Evolutionary conservation across 2,888 invertebrate genomes (phyloP).

Genomic region (Resseliella maxima): DNA sequence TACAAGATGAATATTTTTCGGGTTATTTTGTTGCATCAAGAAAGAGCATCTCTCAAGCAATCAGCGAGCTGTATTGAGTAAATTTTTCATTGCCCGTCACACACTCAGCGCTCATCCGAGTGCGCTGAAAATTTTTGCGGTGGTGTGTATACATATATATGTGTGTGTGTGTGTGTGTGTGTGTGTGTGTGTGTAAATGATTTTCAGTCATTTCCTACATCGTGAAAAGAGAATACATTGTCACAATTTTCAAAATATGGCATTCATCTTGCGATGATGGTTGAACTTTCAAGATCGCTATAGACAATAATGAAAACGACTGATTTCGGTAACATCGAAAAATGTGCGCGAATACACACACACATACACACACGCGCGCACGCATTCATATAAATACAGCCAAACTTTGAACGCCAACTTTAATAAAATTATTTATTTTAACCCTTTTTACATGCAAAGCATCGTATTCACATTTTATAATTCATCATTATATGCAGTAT

Average conservation of each 20-base stretch:
- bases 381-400: neutral
- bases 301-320: conserved; percentile 39
- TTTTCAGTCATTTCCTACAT: too few species aligned
- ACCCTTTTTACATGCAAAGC: neutral
- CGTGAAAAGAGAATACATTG: neutral
- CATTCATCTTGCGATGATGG: neutral
- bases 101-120: neutral
- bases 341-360: too few species aligned
- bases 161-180: neutral
- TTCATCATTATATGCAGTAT: neutral
- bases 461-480: neutral
- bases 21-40: conserved; percentile 7
- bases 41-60: conserved; percentile 8
- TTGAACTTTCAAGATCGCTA: conserved; percentile 25
- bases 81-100: neutral
- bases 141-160: neutral
- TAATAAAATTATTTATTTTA: conserved; percentile 48
- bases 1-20: conserved; percentile 23
- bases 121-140: conserved; percentile 5
- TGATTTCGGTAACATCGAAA: conserved; percentile 34
- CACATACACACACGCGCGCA: too few species aligned
- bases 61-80: neutral
- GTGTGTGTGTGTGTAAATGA: neutral
- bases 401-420: neutral
- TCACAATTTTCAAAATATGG: neutral